Percentiles rank a stretch among this genome's conserved stretches.
These are phyloP conservation scores for Conus ventricosus DNA, from an alignment of 1,140 invertebrate species.

Conservation along the genomic window DNA sequence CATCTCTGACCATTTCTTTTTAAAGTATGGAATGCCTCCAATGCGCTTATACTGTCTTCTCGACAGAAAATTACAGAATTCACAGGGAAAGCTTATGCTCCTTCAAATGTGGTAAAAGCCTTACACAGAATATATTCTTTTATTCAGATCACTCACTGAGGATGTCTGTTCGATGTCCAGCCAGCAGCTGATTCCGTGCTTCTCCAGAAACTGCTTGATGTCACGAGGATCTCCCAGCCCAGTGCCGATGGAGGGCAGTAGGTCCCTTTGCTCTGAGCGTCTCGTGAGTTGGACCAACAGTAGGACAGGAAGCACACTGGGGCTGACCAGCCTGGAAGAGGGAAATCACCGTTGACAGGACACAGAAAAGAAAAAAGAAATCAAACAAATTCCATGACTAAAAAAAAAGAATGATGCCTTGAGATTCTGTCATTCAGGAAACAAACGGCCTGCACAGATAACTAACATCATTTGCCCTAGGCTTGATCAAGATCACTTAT, in stretches of 20 bases:
- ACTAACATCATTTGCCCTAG: no score
- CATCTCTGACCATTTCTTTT: no score
- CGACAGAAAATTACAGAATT: no score
- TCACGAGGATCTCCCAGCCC: slow-evolving; percentile 69
- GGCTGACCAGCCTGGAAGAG: slow-evolving; percentile 40
- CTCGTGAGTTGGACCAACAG: slow-evolving; percentile 69
- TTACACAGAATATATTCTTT: no score
- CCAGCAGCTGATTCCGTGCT: slow-evolving; percentile 67
- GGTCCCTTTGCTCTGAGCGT: slow-evolving; percentile 62
- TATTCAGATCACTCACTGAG: slow-evolving; percentile 26
- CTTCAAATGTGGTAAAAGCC: no score
- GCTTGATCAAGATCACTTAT: no score
- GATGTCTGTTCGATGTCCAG: slow-evolving; percentile 64
- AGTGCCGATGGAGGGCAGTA: slow-evolving; percentile 48
- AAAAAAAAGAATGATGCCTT: not conserved
- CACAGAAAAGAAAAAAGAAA: slow-evolving; percentile 20
- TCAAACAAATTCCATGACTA: slow-evolving; percentile 13
- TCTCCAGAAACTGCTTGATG: slow-evolving; percentile 64
- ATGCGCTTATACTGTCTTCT: no score
- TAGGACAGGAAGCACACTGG: slow-evolving; percentile 71
- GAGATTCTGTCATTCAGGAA: not conserved
- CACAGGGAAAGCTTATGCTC: no score
- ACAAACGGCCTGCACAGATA: no score
- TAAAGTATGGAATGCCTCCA: no score
- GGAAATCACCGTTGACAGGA: not conserved